These are phyloP conservation scores for Syndactyla subalaris DNA, from an alignment of 2,797 vertebrate species.

Conservation along the genomic window DNA sequence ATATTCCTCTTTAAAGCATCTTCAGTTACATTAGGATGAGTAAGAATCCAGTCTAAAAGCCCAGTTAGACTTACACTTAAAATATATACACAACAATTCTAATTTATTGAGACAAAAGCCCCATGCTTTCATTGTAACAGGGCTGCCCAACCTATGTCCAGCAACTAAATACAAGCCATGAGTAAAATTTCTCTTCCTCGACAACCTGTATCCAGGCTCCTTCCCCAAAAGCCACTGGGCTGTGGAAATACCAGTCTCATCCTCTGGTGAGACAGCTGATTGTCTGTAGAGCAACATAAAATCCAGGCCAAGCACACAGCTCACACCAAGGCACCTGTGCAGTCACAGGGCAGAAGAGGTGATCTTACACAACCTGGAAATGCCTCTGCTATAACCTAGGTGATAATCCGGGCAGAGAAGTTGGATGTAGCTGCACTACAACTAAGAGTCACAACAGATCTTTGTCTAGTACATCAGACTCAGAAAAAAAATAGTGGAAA, in stretches of 20 bases:
- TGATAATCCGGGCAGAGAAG: not conserved
- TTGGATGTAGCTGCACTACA: not conserved
- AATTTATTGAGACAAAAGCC: not conserved
- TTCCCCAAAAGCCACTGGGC: not conserved
- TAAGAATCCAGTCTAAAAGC: not conserved
- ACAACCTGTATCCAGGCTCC: not conserved
- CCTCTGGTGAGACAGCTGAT: not conserved
- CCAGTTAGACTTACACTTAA: not conserved
- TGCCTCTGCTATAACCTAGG: not conserved
- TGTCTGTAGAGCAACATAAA: not conserved
- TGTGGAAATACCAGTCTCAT: not conserved
- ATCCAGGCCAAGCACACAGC: not conserved
- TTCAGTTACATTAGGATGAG: not conserved
- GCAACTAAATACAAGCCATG: not conserved
- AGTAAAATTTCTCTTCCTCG: not conserved
- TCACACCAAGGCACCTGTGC: not conserved
- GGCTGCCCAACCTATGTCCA: not conserved
- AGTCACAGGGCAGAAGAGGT: not conserved
- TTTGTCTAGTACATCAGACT: not conserved
- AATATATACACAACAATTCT: no score
- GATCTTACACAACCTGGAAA: not conserved
- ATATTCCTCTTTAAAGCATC: not conserved
- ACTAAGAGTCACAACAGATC: not conserved
- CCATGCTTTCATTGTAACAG: not conserved
- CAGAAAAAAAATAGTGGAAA: not conserved